phyloP scores from a whole-genome alignment of 2,113 vertebrate species.

The Oceanodroma tethys region DNA sequence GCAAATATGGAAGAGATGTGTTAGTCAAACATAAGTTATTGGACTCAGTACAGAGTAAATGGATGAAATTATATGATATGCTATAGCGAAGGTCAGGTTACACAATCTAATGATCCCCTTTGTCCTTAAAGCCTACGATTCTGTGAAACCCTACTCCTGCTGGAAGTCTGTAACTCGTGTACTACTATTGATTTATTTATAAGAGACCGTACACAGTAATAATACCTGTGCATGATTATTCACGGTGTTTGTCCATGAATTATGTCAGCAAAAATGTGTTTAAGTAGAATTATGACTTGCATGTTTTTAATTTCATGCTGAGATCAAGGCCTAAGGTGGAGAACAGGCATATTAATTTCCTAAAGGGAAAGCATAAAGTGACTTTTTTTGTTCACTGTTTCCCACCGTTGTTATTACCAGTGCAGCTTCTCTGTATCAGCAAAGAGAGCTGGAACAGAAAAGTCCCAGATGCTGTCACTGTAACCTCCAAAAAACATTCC shows the following conservation, averaged over 20 bases:
- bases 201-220: background rate
- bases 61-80: background rate
- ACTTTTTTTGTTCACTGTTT: background rate
- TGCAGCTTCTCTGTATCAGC: background rate
- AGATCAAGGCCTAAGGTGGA: background rate
- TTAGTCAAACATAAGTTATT: constrained; percentile 59
- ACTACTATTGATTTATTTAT: background rate
- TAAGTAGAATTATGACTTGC: background rate
- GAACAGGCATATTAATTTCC: background rate
- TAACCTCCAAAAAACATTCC: background rate
- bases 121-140: background rate
- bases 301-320: background rate
- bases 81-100: constrained; percentile 27
- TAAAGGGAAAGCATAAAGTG: background rate
- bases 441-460: background rate
- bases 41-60: constrained; percentile 17
- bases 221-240: background rate
- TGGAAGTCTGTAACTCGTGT: background rate
- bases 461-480: background rate
- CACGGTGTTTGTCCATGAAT: background rate
- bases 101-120: background rate
- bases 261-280: background rate
- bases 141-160: background rate
- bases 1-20: constrained; percentile 36
- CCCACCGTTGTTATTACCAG: background rate